Conservation (phyloP, 53 echinoderm and acorn worm species). For the Henricia sp. region DNA sequence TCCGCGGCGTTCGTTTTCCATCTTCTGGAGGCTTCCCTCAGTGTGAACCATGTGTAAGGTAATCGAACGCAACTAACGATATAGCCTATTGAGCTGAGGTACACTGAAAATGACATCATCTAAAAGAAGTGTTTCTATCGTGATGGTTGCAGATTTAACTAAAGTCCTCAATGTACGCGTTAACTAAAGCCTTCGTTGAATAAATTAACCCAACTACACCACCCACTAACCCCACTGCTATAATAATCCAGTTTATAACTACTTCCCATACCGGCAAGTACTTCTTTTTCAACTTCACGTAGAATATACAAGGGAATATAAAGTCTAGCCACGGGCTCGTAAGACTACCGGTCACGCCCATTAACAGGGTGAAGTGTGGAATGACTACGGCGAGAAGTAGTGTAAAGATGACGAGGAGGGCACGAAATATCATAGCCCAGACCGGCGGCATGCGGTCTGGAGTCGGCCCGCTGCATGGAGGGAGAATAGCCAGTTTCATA, state of each 20-base stretch:
- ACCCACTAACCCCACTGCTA: constrained; percentile 71
- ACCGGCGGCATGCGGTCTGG: constrained; percentile 71
- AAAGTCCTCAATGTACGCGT: constrained; percentile 71
- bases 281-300: constrained; percentile 76
- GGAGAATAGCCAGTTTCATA: constrained; percentile 77
- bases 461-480: constrained; percentile 74
- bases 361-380: constrained; percentile 91
- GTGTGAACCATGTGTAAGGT: too few relatives aligned
- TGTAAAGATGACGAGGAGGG: constrained; percentile 78
- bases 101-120: too few relatives aligned
- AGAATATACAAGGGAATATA: constrained; percentile 95
- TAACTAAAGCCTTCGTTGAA: constrained; percentile 69
- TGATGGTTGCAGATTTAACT: constrained; percentile 14
- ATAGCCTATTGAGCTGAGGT: too few relatives aligned
- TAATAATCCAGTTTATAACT: constrained; percentile 70
- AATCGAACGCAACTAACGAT: too few relatives aligned
- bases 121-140: background rate
- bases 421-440: constrained; percentile 93
- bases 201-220: constrained; percentile 84
- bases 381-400: constrained; percentile 84
- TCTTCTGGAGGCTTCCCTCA: too few relatives aligned
- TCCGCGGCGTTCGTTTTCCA: too few relatives aligned
- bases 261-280: constrained; percentile 61
- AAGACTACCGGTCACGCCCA: constrained; percentile 94
- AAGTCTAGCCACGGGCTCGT: constrained; percentile 97